These are phyloP conservation scores for Condylura cristata DNA, from an alignment of 2,113 vertebrate genomes.

Conservation along the genomic window DNA sequence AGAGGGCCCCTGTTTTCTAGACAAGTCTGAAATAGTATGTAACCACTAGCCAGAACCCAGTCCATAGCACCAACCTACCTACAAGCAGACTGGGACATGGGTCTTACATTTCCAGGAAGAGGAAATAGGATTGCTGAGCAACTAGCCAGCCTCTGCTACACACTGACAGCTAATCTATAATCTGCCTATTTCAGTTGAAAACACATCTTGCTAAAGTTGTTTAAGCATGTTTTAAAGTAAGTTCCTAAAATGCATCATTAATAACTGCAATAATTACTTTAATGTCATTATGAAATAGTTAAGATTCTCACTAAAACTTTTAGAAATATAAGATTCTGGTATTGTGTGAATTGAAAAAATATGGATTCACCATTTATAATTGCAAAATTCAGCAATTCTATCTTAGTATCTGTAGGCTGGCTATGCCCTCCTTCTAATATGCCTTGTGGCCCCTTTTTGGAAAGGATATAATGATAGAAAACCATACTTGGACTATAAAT, in stretches of 20 bases:
- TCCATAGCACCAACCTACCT: not conserved
- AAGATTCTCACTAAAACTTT: not conserved
- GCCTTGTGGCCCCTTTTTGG: not conserved
- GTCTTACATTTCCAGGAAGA: not conserved
- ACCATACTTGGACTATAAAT: not conserved
- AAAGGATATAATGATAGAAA: not conserved
- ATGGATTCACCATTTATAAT: not conserved
- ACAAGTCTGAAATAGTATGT: not conserved
- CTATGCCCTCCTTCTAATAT: not conserved
- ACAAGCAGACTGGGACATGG: not conserved
- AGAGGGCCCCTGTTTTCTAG: too few relatives aligned
- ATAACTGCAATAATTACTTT: not conserved
- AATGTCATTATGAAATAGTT: not conserved
- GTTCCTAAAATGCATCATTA: not conserved
- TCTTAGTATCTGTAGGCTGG: not conserved
- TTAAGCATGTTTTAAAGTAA: not conserved
- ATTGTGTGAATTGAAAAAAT: not conserved
- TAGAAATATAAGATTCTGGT: not conserved
- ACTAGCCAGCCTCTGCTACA: not conserved
- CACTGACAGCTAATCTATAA: not conserved
- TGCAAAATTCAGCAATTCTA: not conserved
- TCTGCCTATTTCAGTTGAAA: slow-evolving; percentile 13
- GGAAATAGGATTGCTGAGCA: not conserved
- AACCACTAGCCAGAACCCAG: not conserved
- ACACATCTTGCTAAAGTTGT: not conserved